A percentile compares a stretch with the other conserved stretches of the same genome.
Evolutionary conservation across 2,888 invertebrate species (phyloP).

Genomic region (Maniola hyperantus): DNA sequence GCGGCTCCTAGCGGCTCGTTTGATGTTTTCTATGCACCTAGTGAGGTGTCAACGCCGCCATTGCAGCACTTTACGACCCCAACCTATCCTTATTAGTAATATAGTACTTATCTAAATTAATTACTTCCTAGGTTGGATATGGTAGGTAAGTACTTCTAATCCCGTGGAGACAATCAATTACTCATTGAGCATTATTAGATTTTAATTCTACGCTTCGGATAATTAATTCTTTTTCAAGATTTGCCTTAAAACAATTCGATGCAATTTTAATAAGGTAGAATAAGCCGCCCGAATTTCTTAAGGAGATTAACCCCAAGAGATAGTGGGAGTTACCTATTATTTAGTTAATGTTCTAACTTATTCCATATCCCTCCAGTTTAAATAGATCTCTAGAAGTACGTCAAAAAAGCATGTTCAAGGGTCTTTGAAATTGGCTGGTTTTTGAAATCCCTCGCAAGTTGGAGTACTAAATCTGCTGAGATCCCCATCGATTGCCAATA

Average conservation of each 20-base stretch:
- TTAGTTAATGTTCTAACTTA: conserved; percentile 43
- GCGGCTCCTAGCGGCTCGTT: too few species aligned
- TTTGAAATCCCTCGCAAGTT: conserved; percentile 47
- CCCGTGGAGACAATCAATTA: background rate
- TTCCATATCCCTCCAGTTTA: conserved; percentile 37
- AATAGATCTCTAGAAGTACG: conserved; percentile 21
- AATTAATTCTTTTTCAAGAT: background rate
- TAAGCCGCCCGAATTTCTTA: conserved; percentile 36
- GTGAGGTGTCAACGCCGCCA: too few species aligned
- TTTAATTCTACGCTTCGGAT: background rate
- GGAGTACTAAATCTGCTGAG: conserved; percentile 65
- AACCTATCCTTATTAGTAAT: too few species aligned
- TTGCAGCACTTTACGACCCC: too few species aligned
- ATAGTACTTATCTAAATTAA: too few species aligned
- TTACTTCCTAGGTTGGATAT: too few species aligned
- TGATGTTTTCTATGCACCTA: too few species aligned
- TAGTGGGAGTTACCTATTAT: conserved; percentile 43
- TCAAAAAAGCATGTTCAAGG: conserved; percentile 11
- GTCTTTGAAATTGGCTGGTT: conserved; percentile 40
- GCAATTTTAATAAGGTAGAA: conserved; percentile 36
- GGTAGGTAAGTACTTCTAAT: background rate
- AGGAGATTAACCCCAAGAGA: conserved; percentile 42
- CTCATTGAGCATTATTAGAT: background rate
- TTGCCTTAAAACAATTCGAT: conserved; percentile 22
- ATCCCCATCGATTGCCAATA: conserved; percentile 73